Base-by-base conservation (phyloP, 2,113 vertebrate species). In the Todiramphus saurophagus region DNA sequence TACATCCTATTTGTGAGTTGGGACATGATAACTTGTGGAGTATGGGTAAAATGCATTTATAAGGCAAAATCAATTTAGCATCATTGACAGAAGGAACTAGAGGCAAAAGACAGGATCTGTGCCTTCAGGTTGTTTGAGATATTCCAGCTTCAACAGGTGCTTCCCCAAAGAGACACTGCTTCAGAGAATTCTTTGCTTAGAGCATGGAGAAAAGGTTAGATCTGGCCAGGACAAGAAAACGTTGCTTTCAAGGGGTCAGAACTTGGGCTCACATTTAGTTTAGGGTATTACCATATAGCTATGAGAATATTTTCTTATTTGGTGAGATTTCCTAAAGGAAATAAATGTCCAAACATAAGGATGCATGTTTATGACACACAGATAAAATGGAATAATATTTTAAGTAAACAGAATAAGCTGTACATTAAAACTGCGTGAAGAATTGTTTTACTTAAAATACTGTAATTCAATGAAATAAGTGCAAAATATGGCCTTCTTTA, bases 1-100 rank as follows among this genome's bases (percentile, higher is more conserved):
- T 48, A 16, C 16, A 31, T 28, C 13, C 14, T 0, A 0, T 73
- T 68, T 48, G 19, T 63, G 27, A 86, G 19, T 3, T 90, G 28
- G 50, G 13, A 55, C 8, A 28, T 1, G 8, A 46, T 30, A 73
- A 23, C 15, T 33, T 51, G n/a, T 79, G 21, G 14, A 78, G 16
- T 17, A 60, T 3, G 13, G 11, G 3, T 39, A 35, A 81, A 82
- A 50, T 17, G 9, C 4, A 25, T 60, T 78, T 81, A 14, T n/a
- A 69, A 46, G 21, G 18, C 28, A 83, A 66, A 30, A 46, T 44
- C 44, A 51, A 19, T 8, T 72, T 59, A 82, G 11, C 35, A 59
- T 13, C 10, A 59, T 3, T 31, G 33, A 46, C 37, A 39, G 28
- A 86, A 56, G 6, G 35, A 89, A 83, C 4, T n/a, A 55, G 28